Evolutionary conservation across 2,888 invertebrate genomes (phyloP), one percentile per base, ranked within the genome.

Genomic region (Trissolcus brochymenae): DNA sequence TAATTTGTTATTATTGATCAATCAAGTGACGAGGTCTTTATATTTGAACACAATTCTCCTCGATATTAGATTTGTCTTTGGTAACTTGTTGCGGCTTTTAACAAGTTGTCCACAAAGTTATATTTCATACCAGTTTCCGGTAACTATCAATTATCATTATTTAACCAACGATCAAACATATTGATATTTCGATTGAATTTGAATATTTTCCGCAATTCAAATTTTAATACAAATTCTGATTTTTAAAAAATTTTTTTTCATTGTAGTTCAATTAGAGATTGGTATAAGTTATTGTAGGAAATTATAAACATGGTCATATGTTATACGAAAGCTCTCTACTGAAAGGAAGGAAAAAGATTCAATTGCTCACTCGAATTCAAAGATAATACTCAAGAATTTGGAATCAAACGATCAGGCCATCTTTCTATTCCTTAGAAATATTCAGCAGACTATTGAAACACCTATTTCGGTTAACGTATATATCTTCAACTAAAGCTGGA

Each of bases 321-420:
- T 51, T 49, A 50, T 54, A 7, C 16, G 16, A 35, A 13, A 54
- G 14, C 17, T 61, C n/a, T 54, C 40, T 61, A 68, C 59, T 17
- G 55, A 41, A 62, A 50, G 50, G 19, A 25, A 25, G 46, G 7
- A 29, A 53, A 56, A 50, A 16, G 56, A 53, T 53, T 50, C 49
- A 14, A 60, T 59, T 55, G 65, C 60, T 65, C 59, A 55, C n/a
- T 72, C 56, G 43, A 74, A 61, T 61, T 74, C 56, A 74, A 74
- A 74, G 73, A 74, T 74, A 67, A 74, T 67, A 41, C 50, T 29
- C 29, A 60, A 56, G 56, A 17, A 55, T 61, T 46, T 21, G 54
- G 57, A 67, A 56, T 35, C 51, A 25, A 61, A 67, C 51, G 40
- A 65, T 54, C 41, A 50, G 57, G 66, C 35, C 14, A 55, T 40